Base-by-base conservation (phyloP, 2,113 vertebrate species). In the Seriola dumerili region DNA sequence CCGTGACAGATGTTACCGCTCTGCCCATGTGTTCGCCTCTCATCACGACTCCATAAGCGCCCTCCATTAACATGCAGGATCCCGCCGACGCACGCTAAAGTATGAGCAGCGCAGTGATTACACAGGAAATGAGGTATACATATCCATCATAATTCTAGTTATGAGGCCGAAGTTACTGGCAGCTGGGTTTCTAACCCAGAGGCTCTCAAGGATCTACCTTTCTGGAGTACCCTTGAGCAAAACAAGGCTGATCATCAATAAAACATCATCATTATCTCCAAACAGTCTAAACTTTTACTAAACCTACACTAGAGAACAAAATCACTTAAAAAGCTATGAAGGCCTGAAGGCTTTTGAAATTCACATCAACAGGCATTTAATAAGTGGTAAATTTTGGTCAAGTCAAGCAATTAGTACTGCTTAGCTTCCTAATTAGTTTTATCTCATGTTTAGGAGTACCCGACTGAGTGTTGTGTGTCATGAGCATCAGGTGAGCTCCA, bases 401-500 rank as follows among this genome's bases (percentile, higher is more conserved):
- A 23, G 36, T 55, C 36, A 23, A 23, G 10, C 8, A 57, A 25
- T 65, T 69, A 40, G 29, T 13, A 54, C 3, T 58, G 9, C 23
- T 67, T 29, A 67, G 10, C 21, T 58, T n/a, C 8, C 21, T 44
- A 44, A 11, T 71, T 50, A 50, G 17, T 12, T 42, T 50, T 29
- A 19, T 61, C 44, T 52, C 38, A 38, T 38, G 8, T 38, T 8
- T 7, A 8, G 5, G 38, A 96, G 96, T 82, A 87, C 66, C 46
- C 91, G 76, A 36, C 86, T 89, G 63, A 93, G 89, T 25, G 73
- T 76, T 2, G 79, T 64, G 57, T 86, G 92, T 65, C 44, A 52
- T 54, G 92, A 95, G 29, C 19, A 59, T 1, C 85, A 94, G 94
- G 97, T 97, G 88, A 78, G 6, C 1, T 21, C n/a, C 29, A 44